Percentiles rank a stretch among this genome's conserved stretches.
phyloP scores from a whole-genome alignment of 2,797 vertebrate species.

The Alauda arvensis region DNA sequence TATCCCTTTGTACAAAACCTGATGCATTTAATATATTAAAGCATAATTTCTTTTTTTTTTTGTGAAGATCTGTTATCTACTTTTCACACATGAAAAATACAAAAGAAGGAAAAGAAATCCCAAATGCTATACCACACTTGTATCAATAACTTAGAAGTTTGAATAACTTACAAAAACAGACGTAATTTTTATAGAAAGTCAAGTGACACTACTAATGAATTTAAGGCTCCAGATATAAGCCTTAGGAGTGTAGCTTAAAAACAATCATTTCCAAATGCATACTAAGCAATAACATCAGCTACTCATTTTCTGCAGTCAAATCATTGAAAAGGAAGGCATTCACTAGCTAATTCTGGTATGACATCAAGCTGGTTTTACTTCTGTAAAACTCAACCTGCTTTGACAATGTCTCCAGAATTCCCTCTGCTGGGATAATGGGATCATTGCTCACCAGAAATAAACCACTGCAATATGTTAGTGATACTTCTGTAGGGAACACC shows the following conservation, averaged over 20 bases:
- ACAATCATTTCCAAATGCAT: neutral
- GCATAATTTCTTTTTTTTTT: neutral
- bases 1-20: neutral
- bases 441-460: neutral
- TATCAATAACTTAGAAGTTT: neutral
- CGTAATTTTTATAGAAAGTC: neutral
- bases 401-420: conserved; percentile 19
- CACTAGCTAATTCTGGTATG: neutral
- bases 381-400: neutral
- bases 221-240: neutral
- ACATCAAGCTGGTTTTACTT: neutral
- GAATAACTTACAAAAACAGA: neutral
- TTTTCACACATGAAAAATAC: neutral
- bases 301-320: neutral
- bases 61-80: neutral
- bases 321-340: neutral
- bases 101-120: neutral
- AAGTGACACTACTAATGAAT: neutral
- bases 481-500: neutral
- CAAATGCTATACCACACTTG: neutral
- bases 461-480: neutral
- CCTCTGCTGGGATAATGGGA: conserved; percentile 17
- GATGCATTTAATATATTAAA: neutral
- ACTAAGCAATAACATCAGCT: neutral
- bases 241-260: neutral